Base-by-base conservation (phyloP, 1,140 invertebrate species). In the Amyelois transitella region DNA sequence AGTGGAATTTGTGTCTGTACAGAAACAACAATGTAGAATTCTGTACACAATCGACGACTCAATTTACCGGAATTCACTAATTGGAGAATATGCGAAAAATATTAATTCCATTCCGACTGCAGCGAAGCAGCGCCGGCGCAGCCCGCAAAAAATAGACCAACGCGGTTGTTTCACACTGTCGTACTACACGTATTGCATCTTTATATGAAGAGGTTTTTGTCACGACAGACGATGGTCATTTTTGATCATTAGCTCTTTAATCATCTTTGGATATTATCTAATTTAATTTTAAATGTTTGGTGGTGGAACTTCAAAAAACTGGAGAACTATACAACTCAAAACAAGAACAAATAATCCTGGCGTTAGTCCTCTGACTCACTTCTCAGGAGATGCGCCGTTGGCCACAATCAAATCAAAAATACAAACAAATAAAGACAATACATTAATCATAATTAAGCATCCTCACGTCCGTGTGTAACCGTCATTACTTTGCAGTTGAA, bases 41-140 rank as follows among this genome's bases (percentile, higher is more conserved):
- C n/a, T 32, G 25, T 28, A 28, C n/a, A 14, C n/a, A 38, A 38
- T 14, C 51, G 62, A 67, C 63, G 61, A 64, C 53, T 77, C 67
- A 74, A 74, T 79, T 72, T 76, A 60, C 12, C 66, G 66, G 67
- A 73, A 71, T 72, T 75, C 62, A 70, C 62, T 78, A 81, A 72
- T 77, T 73, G 67, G 62, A 58, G 68, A 77, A 73, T 72, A 75
- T 64, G 66, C 70, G 60, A 69, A 62, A 68, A 73, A 68, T 64
- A 64, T 60, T 61, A 64, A 52, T 68, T 64, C 60, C 63, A 69
- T 71, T 64, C 67, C 64, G 62, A 63, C 60, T 65, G 58, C 67
- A 72, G 61, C 65, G 65, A 60, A 50, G 66, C 64, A 45, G 66
- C 53, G 49, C 44, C 45, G 58, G 51, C 50, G 60, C 62, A 57